These are phyloP conservation scores for Sinocyclocheilus grahami DNA, from an alignment of 2,113 vertebrate species.

Conservation along the genomic window DNA sequence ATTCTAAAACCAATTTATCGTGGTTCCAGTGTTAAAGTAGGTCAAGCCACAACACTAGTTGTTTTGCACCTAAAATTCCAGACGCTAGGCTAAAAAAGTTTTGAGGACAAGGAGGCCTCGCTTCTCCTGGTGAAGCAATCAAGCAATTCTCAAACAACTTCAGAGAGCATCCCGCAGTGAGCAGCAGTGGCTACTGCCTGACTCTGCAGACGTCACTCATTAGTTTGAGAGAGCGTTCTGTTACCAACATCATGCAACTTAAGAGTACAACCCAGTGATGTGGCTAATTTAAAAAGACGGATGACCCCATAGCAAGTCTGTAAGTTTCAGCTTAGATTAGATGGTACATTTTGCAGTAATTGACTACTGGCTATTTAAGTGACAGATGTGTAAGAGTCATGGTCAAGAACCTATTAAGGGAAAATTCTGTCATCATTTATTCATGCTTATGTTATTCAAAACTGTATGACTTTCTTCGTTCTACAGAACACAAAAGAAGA, in stretches of 20 bases:
- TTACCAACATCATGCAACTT: not conserved
- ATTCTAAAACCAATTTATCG: slow-evolving; percentile 16
- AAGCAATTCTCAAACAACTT: not conserved
- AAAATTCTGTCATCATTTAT: not conserved
- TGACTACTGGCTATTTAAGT: not conserved
- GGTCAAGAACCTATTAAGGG: not conserved
- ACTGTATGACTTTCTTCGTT: too few species aligned
- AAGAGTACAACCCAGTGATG: not conserved
- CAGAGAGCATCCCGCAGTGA: not conserved
- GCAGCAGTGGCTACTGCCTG: not conserved
- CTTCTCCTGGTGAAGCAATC: slow-evolving; percentile 32
- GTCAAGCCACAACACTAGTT: not conserved
- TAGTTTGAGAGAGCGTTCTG: not conserved
- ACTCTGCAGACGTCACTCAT: not conserved
- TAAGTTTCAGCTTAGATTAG: too few species aligned
- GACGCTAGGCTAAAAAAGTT: not conserved
- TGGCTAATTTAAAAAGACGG: not conserved
- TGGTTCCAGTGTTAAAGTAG: not conserved
- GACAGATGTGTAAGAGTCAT: not conserved
- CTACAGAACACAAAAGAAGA: too few species aligned
- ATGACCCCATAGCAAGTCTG: not conserved
- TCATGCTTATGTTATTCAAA: too few species aligned
- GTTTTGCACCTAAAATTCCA: slow-evolving; percentile 3
- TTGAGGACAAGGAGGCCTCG: not conserved
- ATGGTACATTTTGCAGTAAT: not conserved